Evolutionary conservation across 2,113 vertebrate species (phyloP).

Genomic region (Hippolais icterina): DNA sequence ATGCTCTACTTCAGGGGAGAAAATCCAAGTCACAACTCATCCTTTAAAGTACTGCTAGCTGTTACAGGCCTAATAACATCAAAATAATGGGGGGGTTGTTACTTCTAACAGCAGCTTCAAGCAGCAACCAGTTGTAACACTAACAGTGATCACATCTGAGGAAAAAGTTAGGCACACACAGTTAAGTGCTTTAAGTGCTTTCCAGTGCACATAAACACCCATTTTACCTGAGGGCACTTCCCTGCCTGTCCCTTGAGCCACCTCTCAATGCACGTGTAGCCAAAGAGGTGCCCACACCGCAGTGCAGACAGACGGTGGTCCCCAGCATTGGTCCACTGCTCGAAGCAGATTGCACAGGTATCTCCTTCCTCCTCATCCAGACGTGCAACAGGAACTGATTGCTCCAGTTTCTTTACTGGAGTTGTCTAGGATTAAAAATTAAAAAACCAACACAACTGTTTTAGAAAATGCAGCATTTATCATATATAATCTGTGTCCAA

Average conservation of each 20-base stretch:
- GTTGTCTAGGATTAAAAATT: neutral
- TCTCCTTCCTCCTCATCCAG: constrained; percentile 84
- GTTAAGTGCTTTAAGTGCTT: neutral
- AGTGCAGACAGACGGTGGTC: constrained; percentile 87
- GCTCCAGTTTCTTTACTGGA: neutral
- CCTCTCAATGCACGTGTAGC: constrained; percentile 87
- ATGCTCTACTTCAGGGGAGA: neutral
- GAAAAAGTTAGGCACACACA: neutral
- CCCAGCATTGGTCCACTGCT: constrained; percentile 91
- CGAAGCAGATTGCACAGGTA: constrained; percentile 91
- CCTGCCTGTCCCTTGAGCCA: constrained; percentile 87
- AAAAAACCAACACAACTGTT: neutral
- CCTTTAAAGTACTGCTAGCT: neutral
- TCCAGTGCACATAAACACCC: neutral
- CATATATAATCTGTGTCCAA: neutral
- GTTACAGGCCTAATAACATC: neutral
- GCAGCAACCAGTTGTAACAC: neutral
- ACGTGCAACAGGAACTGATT: neutral
- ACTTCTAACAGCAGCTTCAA: neutral
- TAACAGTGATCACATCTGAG: neutral
- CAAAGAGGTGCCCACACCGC: constrained; percentile 94
- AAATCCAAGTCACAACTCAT: neutral
- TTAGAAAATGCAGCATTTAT: neutral
- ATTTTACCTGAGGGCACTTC: constrained; percentile 93
- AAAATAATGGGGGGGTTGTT: neutral